Evolutionary conservation across 2,797 vertebrate species (phyloP).

Genomic region (Ibycter americanus): DNA sequence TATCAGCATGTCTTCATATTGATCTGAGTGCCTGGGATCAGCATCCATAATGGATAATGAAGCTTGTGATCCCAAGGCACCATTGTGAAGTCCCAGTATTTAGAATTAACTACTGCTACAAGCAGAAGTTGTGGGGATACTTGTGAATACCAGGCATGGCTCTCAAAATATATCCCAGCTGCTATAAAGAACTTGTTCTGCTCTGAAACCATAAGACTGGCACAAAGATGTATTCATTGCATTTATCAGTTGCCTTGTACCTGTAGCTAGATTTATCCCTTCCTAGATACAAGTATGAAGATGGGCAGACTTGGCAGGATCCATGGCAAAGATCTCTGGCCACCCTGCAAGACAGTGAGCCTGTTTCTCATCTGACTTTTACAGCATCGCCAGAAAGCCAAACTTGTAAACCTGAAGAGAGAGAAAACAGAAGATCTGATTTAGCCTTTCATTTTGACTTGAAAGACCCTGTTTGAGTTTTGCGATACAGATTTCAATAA

Average conservation of each 20-base stretch:
- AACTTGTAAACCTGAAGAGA: not conserved
- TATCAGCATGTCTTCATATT: not conserved
- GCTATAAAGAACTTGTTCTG: not conserved
- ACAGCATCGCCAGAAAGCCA: not conserved
- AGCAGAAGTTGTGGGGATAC: not conserved
- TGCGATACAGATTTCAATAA: not conserved
- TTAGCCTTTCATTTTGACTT: not conserved
- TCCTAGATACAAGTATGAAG: not conserved
- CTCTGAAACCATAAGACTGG: not conserved
- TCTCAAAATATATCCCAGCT: not conserved
- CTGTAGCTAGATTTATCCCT: not conserved
- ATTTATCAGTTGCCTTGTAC: not conserved
- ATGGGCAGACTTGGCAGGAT: not conserved
- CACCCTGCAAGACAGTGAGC: not conserved
- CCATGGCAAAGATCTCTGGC: not conserved
- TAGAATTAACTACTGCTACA: not conserved
- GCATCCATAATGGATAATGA: not conserved
- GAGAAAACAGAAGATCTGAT: not conserved
- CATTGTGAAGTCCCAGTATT: not conserved
- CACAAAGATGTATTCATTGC: not conserved
- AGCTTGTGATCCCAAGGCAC: not conserved
- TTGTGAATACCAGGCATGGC: not conserved
- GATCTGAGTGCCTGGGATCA: not conserved
- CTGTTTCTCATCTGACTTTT: not conserved
- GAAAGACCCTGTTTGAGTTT: not conserved